Percentiles rank a stretch among this genome's conserved stretches.
phyloP scores from a whole-genome alignment of 2,797 vertebrate genomes.

The Myripristis jacobus region DNA sequence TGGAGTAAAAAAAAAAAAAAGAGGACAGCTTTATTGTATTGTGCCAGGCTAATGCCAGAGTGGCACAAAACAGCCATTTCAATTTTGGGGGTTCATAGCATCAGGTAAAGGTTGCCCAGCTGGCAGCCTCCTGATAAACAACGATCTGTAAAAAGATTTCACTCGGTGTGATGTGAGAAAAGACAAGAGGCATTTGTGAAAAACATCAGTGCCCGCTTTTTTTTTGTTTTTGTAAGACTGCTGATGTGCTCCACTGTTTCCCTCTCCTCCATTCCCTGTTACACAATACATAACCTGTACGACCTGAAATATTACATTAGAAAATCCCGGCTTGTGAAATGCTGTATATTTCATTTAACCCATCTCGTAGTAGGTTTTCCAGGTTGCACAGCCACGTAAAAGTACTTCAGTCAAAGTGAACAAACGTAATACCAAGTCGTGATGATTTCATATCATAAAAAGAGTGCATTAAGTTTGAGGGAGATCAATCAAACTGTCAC shows the following conservation, averaged over 20 bases:
- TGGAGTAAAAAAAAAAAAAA: conserved; percentile 46
- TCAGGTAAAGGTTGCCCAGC: conserved; percentile 29
- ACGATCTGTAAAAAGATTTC: neutral
- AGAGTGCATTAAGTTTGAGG: too few relatives aligned
- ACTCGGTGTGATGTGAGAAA: neutral
- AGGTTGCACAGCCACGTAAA: too few relatives aligned
- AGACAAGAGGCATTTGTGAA: neutral
- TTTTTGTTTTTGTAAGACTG: neutral
- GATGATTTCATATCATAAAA: too few relatives aligned
- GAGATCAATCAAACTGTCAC: too few relatives aligned
- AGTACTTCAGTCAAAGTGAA: too few relatives aligned
- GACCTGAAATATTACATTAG: too few relatives aligned
- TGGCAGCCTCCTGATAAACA: neutral
- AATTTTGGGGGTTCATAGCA: conserved; percentile 36
- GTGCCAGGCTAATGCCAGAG: conserved; percentile 30
- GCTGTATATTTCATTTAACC: too few relatives aligned
- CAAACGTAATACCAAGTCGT: too few relatives aligned
- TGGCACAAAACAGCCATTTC: conserved; percentile 50
- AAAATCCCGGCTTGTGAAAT: too few relatives aligned
- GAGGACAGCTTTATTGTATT: conserved; percentile 25
- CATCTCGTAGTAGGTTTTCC: too few relatives aligned
- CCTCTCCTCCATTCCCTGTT: neutral
- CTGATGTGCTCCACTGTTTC: neutral
- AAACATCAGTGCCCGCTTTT: neutral
- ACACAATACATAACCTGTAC: too few relatives aligned